These are phyloP conservation scores for Lacerta viridis DNA, from an alignment of 2,797 vertebrate genomes.

Conservation along the genomic window DNA sequence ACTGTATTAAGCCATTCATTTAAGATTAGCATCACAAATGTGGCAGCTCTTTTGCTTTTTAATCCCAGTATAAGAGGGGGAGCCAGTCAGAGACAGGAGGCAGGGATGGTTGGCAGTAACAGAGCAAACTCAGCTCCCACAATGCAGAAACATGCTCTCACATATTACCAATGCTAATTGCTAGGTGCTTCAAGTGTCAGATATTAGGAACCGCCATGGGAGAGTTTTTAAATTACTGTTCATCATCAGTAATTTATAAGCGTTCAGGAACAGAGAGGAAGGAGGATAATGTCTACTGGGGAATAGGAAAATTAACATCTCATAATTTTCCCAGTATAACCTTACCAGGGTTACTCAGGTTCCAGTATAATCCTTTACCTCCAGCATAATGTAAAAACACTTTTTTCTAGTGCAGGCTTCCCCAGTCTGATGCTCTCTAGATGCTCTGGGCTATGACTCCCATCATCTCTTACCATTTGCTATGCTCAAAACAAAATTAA, in stretches of 20 bases:
- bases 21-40: constrained; percentile 7
- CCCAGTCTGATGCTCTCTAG: too few species aligned
- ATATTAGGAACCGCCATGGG: not conserved
- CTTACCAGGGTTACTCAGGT: too few species aligned
- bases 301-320: constrained; percentile 19
- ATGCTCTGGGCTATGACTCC: too few species aligned
- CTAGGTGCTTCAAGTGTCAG: constrained; percentile 5
- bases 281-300: not conserved
- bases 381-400: not conserved
- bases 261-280: not conserved
- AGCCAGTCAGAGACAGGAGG: not conserved
- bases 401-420: not conserved
- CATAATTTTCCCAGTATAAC: too few species aligned
- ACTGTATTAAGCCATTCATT: constrained; percentile 19
- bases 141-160: not conserved
- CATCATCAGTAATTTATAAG: constrained; percentile 20
- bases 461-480: too few species aligned
- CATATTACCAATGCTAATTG: constrained; percentile 18
- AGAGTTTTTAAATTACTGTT: not conserved
- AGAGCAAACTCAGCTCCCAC: not conserved
- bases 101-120: not conserved
- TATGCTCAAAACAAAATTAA: too few species aligned
- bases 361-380: not conserved
- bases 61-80: not conserved
- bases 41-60: not conserved